A percentile compares a stretch with the other conserved stretches of the same genome.
These are phyloP conservation scores for Baronia brevicornis DNA, from an alignment of 2,888 invertebrate species.

Conservation along the genomic window DNA sequence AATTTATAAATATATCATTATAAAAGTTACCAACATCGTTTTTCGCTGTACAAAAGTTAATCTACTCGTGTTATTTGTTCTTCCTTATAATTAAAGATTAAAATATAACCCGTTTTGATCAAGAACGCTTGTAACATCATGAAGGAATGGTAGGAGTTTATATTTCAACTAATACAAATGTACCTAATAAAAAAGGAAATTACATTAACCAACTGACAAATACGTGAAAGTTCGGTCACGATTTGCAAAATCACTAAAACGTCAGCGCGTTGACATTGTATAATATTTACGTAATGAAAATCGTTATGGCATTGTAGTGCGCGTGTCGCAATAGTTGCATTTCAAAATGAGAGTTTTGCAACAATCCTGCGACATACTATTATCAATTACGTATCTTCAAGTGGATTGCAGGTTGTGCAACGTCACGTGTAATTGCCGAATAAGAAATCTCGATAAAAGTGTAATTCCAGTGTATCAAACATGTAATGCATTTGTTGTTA, in stretches of 20 bases:
- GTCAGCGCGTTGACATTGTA: slow-evolving; percentile 15
- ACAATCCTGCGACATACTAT: slow-evolving; percentile 21
- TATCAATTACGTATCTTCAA: slow-evolving; percentile 24
- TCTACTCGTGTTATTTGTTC: no score
- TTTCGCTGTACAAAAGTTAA: no score
- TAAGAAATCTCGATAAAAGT: slow-evolving; percentile 16
- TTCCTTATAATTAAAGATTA: no score
- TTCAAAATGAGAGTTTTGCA: slow-evolving; percentile 22
- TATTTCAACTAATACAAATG: no score
- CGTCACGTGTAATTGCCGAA: slow-evolving; percentile 16
- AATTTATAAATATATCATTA: no score
- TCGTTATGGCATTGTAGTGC: slow-evolving; percentile 16
- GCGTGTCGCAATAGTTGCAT: slow-evolving; percentile 17
- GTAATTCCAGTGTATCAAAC: slow-evolving; percentile 10
- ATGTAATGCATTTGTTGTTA: slow-evolving; percentile 1
- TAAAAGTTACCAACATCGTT: no score
- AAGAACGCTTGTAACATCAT: no score
- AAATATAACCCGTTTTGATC: no score
- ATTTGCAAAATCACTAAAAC: slow-evolving; percentile 10
- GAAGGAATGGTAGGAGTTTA: no score
- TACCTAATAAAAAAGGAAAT: no score
- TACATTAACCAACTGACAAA: no score
- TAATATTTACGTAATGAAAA: slow-evolving; percentile 16
- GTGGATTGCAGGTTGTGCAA: slow-evolving; percentile 17
- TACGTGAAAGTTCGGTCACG: slow-evolving; percentile 10